Evolutionary conservation across 2,113 vertebrate genomes (phyloP).

Genomic region (Nestor notabilis): DNA sequence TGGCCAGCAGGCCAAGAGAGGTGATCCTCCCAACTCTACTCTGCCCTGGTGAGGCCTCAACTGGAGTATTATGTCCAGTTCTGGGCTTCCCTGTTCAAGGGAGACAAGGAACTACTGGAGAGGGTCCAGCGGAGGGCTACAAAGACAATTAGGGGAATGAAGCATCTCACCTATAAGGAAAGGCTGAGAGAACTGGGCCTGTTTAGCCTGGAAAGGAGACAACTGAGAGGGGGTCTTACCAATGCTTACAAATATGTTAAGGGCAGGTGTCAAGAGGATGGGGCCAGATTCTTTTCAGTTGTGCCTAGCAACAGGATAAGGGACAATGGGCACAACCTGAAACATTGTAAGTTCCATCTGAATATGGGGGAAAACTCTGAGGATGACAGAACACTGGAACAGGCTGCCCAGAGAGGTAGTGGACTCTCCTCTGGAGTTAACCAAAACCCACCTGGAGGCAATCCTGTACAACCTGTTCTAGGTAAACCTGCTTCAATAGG

Average conservation of each 20-base stretch:
- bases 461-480: neutral
- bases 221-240: neutral
- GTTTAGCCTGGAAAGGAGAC: neutral
- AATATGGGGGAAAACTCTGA: neutral
- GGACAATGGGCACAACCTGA: neutral
- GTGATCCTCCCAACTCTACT: neutral
- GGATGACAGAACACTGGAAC: neutral
- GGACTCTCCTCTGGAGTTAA: neutral
- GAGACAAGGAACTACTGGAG: neutral
- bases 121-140: neutral
- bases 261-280: neutral
- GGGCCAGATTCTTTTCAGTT: neutral
- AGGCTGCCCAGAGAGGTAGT: neutral
- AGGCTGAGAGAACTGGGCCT: neutral
- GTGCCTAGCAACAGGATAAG: neutral
- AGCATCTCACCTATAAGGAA: neutral
- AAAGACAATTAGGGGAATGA: neutral
- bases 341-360: neutral
- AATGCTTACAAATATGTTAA: neutral
- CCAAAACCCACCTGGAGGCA: neutral
- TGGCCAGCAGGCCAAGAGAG: neutral
- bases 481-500: neutral
- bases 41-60: neutral
- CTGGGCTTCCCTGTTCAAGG: neutral
- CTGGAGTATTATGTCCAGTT: neutral